Evolutionary conservation across 2,797 vertebrate genomes (phyloP), one percentile per base, ranked within the genome.

Genomic region (Enteromius afrohamiltoni): DNA sequence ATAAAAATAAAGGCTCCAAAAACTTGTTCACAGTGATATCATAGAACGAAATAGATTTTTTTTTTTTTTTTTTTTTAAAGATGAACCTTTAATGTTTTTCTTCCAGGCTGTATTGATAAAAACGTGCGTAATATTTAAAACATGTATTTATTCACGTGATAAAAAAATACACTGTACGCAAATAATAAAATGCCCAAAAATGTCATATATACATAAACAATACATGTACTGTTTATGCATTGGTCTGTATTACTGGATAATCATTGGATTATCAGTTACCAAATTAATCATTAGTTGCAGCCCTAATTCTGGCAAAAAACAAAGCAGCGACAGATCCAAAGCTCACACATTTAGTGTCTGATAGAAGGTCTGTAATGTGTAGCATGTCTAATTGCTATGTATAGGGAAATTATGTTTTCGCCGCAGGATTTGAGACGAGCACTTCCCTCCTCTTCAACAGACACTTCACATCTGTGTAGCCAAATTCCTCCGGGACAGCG

Each of bases 391-490:
- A 81, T 53, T 60, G 82, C 37, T n/a, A 78, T 60, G 62, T 79
- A 83, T 77, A 45, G 23, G 47, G 23, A 67, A 83, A 77, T 58
- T 1, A 64, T 40, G 31, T 67, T 49, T 84, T 67, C 34, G 17
- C 53, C 23, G 31, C 2, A 17, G 62, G 65, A 26, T 70, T 51
- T 19, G 26, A 77, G 47, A 82, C 23, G 7, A 45, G 26, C 45
- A 4, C 34, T 64, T 67, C 76, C 77, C 78, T 75, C 80, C 17
- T 55, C 49, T 31, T 76, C 42, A 64, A 81, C 78, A 84, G 69
- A 82, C 70, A 84, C 55, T 77, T 37, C 65, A 84, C 79, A 85
- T 87, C 82, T 85, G 84, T 64, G 79, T 77, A 80, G 23, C 17
- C 78, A 69, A 79, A 85, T 82, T 80, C 84, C 70, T 73, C 45